Base-by-base conservation (phyloP, 2,113 vertebrate species). In the Pagrus major region DNA sequence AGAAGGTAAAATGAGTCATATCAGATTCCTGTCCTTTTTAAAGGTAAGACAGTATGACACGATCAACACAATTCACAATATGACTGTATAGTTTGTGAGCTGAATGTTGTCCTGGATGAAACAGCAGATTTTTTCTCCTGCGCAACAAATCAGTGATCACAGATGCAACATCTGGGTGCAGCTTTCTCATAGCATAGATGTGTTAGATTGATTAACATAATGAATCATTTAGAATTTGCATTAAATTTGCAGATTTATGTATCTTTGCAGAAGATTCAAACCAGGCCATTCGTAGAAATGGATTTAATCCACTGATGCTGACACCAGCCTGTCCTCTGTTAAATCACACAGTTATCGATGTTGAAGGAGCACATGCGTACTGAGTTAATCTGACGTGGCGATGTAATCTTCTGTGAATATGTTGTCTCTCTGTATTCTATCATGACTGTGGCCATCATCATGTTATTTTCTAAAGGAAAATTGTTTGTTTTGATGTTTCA, bases 321-420 rank as follows among this genome's bases (percentile, higher is more conserved):
- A 8, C 49, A 23, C 14, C 27, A 54, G 37, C 21, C 7, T 54
- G 55, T 29, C 76, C 18, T 68, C 51, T 66, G 42, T 37, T 21
- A 33, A 54, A 71, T 76, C 1, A 49, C 9, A 55, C n/a, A 14
- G 2, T 37, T 15, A 23, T 0, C 4, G 52, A 29, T 12, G 1
- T 46, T 66, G 49, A 61, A 67, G 1, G 3, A 23, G 52, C 6
- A 42, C 10, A 55, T 39, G 33, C n/a, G n/a, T n/a, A 59, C 29
- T 18, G 23, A 67, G 16, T 51, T 51, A 54, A 49, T 35, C 15
- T 15, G 44, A 52, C 21, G 37, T 56, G 14, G 81, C 37, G n/a
- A 42, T 76, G 69, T 77, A 39, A 42, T 55, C 12, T 20, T 54
- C 25, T 76, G 75, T 84, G 6, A 71, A 69, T 71, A 49, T 69